A percentile compares a stretch with the other conserved stretches of the same genome.
These are phyloP conservation scores for Desmophyllum pertusum DNA, from an alignment of 92 coral and sea anemone genomes.

Conservation along the genomic window DNA sequence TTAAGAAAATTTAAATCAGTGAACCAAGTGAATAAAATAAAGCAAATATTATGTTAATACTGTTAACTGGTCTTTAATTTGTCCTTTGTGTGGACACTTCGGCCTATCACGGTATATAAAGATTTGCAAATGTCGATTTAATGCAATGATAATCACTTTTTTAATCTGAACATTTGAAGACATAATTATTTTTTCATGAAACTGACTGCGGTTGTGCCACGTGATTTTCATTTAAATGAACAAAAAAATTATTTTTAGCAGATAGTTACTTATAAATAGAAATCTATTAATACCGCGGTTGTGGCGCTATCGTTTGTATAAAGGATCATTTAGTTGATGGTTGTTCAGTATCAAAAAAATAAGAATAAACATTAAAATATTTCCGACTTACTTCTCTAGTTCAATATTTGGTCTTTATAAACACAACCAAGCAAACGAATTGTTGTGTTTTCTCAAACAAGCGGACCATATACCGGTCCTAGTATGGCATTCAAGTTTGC, in stretches of 20 bases:
- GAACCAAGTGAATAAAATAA: not conserved
- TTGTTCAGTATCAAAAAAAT: not conserved
- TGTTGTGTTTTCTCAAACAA: conserved; percentile 7
- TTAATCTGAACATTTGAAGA: not conserved
- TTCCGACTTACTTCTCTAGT: not conserved
- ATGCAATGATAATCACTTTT: not conserved
- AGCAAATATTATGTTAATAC: not conserved
- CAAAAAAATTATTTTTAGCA: conserved; percentile 21
- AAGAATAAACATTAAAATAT: conserved; percentile 5
- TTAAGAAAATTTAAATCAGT: not conserved
- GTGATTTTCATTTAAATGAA: not conserved
- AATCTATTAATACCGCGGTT: not conserved
- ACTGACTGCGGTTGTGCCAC: not conserved
- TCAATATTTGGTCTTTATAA: not conserved
- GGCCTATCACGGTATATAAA: too few species aligned
- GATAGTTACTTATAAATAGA: conserved; percentile 13
- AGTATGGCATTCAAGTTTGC: not conserved
- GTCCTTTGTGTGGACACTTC: too few species aligned
- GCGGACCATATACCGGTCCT: not conserved
- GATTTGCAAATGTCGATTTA: not conserved
- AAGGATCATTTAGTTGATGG: not conserved
- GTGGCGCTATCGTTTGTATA: not conserved
- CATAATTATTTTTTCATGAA: not conserved
- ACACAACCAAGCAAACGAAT: not conserved
- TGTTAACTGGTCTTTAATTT: too few species aligned